Evolutionary conservation across 2,113 vertebrate genomes (phyloP), one percentile per base, ranked within the genome.

Genomic region (Seriola quinqueradiata): DNA sequence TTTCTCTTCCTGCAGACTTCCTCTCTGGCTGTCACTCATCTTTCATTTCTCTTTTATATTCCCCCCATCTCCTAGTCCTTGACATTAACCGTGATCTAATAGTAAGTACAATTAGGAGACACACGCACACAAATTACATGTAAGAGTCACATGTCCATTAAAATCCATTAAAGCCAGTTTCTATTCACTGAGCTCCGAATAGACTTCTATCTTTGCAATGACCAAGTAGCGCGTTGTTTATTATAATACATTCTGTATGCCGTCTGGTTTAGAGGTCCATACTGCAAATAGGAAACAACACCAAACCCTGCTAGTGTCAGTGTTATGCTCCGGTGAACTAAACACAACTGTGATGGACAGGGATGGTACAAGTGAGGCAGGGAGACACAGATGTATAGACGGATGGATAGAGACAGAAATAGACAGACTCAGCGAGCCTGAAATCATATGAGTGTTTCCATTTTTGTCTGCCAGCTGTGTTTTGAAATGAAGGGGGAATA

Each of bases 41-140:
- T 44, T 55, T 79, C 70, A 42, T 59, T 77, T 65, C 64, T 82
- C 57, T 46, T 85, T 87, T 58, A 79, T 82, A 61, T 81, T 85
- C 70, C n/a, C 75, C 55, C 73, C 57, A 61, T 82, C 58, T 74
- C 67, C 74, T 4, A 67, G 86, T 86, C 76, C 69, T 80, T 86
- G 73, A 88, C 90, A 85, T 87, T 77, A 85, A 75, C 86, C 55
- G 32, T 54, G 69, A 80, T 90, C 82, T 79, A 70, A 25, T 55
- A 68, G 71, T 36, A 17, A 48, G 67, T 84, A 85, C 88, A 87
- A 85, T 90, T 81, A 85, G 52, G 14, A 25, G 7, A 32, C 73
- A 52, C 68, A 5, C 12, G 23, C 54, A 76, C 70, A 54, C 34
- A 40, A n/a, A 61, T 64, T 66, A 36, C 77, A 69, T 54, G 54